Base-by-base conservation (phyloP, 2,888 invertebrate species). In the Hoplodrina ambigua region DNA sequence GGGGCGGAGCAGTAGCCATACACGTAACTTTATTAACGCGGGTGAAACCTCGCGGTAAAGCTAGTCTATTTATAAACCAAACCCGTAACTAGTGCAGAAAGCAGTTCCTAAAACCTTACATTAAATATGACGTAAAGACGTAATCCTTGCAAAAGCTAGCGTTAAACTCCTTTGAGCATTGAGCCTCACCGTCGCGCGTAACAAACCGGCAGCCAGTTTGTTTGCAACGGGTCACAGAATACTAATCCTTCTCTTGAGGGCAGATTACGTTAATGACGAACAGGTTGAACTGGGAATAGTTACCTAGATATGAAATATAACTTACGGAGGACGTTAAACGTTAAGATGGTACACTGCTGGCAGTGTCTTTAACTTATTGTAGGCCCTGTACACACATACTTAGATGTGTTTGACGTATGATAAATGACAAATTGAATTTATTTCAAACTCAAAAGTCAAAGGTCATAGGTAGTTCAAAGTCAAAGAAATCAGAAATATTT, bases 201-300 rank as follows among this genome's bases (percentile, higher is more conserved):
- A 60, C 54, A 71, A 75, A 70, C 52, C 20, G 7, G 63, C 72
- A 37, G n/a, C 33, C 49, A 72, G 72, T 64, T 61, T 78, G 44
- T 71, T 63, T 56, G 63, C 13, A 49, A 53, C 55, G 56, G 59
- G 11, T 52, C 72, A 44, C 50, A 37, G 75, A 52, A 75, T 59
- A 60, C 63, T 56, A 64, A 70, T 77, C 49, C 54, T 44, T 53
- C 17, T 59, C 37, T 19, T 50, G 17, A 46, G 44, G 49, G 17
- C 52, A 60, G 63, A 53, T 57, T 57, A 78, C 17, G 4, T 25
- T 61, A 20, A 60, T 63, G 20, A 59, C 11, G 17, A 55, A 37
- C 30, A 37, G 49, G 37, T 69, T 53, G n/a, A 56, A 72, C 57
- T 49, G 25, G 25, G n/a, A 33, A 75, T 46, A 58, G 57, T 54